These are phyloP conservation scores for Augiades crinisus DNA, from an alignment of 2,888 invertebrate species.

Conservation along the genomic window DNA sequence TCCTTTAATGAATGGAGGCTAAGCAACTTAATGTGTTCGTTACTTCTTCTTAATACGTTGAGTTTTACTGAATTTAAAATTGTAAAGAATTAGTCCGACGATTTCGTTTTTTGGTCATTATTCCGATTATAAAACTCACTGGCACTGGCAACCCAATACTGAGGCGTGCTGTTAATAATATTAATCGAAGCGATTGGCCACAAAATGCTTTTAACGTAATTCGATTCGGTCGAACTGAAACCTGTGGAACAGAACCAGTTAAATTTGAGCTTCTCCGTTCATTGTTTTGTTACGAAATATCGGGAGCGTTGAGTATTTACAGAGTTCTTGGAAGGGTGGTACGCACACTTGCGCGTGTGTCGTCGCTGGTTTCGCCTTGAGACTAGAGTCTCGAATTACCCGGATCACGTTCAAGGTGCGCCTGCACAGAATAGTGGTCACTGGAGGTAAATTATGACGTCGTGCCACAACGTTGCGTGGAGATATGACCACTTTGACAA, in stretches of 20 bases:
- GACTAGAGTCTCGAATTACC: slow-evolving; percentile 72
- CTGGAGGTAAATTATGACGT: slow-evolving; percentile 50
- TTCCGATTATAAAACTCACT: slow-evolving; percentile 43
- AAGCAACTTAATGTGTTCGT: neutral
- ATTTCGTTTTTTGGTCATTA: neutral
- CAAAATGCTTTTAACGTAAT: slow-evolving; percentile 76
- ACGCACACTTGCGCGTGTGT: slow-evolving; percentile 54
- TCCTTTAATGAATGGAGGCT: neutral
- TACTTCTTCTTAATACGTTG: neutral
- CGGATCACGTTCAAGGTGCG: slow-evolving; percentile 78
- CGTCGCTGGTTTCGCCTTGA: slow-evolving; percentile 69
- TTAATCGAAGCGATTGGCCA: slow-evolving; percentile 73
- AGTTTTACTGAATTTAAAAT: neutral
- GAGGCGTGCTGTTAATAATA: slow-evolving; percentile 60
- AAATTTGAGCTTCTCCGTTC: slow-evolving; percentile 46
- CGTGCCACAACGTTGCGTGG: slow-evolving; percentile 41
- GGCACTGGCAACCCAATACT: slow-evolving; percentile 62
- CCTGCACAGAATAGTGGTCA: slow-evolving; percentile 54
- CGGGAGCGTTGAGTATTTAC: slow-evolving; percentile 44
- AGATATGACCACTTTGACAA: slow-evolving; percentile 31
- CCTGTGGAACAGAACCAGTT: slow-evolving; percentile 63
- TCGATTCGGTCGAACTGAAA: slow-evolving; percentile 71
- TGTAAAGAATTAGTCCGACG: neutral
- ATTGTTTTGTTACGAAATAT: slow-evolving; percentile 41
- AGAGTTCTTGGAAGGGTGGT: slow-evolving; percentile 57